phyloP scores from a whole-genome alignment of 2,113 vertebrate genomes.

The Halcyon senegalensis region DNA sequence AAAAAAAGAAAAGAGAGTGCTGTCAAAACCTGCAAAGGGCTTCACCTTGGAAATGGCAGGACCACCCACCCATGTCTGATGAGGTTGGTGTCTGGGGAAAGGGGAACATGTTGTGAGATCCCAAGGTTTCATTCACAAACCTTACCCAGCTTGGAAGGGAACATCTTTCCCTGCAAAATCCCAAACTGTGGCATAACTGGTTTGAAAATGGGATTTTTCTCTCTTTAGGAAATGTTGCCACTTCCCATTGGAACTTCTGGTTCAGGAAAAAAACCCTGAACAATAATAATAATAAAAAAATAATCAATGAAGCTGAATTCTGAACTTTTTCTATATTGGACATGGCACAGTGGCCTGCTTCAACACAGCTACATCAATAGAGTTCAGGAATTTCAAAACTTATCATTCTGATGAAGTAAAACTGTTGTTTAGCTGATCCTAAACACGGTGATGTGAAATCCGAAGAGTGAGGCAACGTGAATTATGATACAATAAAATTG shows the following conservation, averaged over 20 bases:
- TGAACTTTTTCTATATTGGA: background rate
- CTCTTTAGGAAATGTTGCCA: background rate
- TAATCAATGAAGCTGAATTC: background rate
- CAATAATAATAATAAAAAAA: background rate
- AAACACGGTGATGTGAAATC: background rate
- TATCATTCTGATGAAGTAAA: background rate
- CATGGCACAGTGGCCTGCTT: background rate
- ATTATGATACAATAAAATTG: background rate
- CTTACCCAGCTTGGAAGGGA: background rate
- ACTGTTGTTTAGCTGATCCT: background rate
- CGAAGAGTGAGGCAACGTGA: background rate
- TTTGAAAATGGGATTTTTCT: background rate
- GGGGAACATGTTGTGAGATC: background rate
- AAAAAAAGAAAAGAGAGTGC: background rate
- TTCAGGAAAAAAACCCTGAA: background rate
- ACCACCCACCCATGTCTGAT: background rate
- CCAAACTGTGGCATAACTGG: background rate
- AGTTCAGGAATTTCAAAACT: background rate
- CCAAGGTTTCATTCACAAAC: background rate
- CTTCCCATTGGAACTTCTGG: background rate
- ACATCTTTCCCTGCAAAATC: background rate
- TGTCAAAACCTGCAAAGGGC: background rate
- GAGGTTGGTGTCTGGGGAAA: rapidly evolving
- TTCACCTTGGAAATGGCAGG: background rate
- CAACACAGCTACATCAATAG: background rate